Base-by-base conservation (phyloP, 1,140 invertebrate genomes). In the Drosophila virilis region DNA sequence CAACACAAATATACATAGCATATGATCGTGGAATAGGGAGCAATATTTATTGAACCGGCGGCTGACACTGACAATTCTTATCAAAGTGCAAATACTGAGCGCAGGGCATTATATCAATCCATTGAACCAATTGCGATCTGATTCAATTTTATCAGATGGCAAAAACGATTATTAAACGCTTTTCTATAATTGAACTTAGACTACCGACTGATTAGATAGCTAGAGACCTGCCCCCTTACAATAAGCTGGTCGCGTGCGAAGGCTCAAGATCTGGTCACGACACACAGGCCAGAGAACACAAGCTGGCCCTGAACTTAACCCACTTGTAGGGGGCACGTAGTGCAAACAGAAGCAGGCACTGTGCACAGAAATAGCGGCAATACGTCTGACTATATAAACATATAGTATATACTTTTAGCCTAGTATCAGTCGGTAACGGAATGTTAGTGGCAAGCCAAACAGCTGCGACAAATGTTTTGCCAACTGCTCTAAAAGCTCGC, bases 401-500 rank as follows among this genome's bases (percentile, higher is more conserved):
- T 72, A 68, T 62, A 54, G n/a, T 58, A 60, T 50, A 51, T 43
- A 52, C 66, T 61, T 80, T 62, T 66, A 61, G 45, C 64, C 33
- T 72, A 62, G 55, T 78, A 81, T 78, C 59, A 78, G 58, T 38
- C 9, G 10, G 55, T 35, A 7, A 6, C 5, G 1, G 22, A 43
- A 17, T 48, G 42, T 6, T 37, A 58, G 35, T 28, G 9, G 45
- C 46, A n/a, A 40, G 32, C 42, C 74, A 77, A 85, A 74, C 81
- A 85, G 81, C 82, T 85, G 82, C 69, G 82, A 4, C 81, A 76
- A 85, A 75, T 85, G 78, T 71, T 86, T 85, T 64, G 37, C 62
- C 17, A 17, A 15, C 46, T 38, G 22, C 6, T 40, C 46, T 46
- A 65, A 28, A 28, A 28, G 58, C 28, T 42, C 67, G 60, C 54